These are phyloP conservation scores for Neria commutata DNA, from an alignment of 2,888 invertebrate genomes.

Conservation along the genomic window DNA sequence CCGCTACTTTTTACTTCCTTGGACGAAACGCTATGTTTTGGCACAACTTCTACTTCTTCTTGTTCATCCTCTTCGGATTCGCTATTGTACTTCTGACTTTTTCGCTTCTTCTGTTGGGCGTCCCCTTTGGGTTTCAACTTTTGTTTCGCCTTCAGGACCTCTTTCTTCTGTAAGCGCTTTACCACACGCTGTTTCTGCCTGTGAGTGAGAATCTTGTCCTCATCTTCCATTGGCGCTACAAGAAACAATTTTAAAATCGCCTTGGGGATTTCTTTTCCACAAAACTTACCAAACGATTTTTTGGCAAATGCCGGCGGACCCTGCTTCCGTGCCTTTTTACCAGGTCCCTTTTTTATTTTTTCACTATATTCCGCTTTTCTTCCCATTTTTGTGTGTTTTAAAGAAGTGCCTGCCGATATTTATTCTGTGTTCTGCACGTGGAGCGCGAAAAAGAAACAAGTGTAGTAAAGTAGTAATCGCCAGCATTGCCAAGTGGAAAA, in stretches of 20 bases:
- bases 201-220: constrained; percentile 70
- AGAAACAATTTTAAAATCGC: constrained; percentile 4
- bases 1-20: constrained; percentile 21
- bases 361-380: constrained; percentile 83
- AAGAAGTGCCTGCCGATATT: background rate
- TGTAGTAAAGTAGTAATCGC: too few relatives aligned
- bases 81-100: constrained; percentile 50
- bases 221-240: constrained; percentile 61
- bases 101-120: constrained; percentile 27
- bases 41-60: constrained; percentile 37
- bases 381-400: constrained; percentile 77
- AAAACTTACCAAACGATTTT: constrained; percentile 52
- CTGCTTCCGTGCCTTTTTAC: constrained; percentile 86
- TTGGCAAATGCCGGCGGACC: constrained; percentile 70
- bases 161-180: constrained; percentile 67
- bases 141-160: constrained; percentile 49
- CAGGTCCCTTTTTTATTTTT: constrained; percentile 80
- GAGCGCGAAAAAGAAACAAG: constrained; percentile 4
- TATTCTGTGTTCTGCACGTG: background rate
- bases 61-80: constrained; percentile 46
- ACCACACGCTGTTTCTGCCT: constrained; percentile 73
- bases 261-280: background rate
- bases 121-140: constrained; percentile 35
- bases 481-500: too few relatives aligned
- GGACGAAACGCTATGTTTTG: constrained; percentile 31